phyloP scores from a whole-genome alignment of 2,113 vertebrate genomes.

The Condylura cristata region DNA sequence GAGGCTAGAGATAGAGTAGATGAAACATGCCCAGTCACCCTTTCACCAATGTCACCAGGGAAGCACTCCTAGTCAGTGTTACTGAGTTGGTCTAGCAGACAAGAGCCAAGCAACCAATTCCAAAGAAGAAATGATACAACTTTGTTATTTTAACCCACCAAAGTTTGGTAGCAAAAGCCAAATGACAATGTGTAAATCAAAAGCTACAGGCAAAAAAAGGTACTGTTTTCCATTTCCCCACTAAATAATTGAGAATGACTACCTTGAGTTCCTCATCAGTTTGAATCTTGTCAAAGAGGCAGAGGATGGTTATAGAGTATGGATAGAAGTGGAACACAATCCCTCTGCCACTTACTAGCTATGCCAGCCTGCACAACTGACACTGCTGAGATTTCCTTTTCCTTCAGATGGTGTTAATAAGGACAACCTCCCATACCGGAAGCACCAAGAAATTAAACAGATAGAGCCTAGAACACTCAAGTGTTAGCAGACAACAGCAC shows the following conservation, averaged over 20 bases:
- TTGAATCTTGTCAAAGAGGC: neutral
- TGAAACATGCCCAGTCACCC: neutral
- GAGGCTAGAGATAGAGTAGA: rapidly evolving
- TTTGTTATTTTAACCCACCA: neutral
- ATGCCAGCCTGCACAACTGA: neutral
- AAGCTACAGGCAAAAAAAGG: neutral
- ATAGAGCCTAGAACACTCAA: rapidly evolving
- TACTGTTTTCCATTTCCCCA: neutral
- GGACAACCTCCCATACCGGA: rapidly evolving
- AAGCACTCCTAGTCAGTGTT: neutral
- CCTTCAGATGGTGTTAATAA: neutral
- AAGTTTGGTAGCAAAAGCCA: neutral
- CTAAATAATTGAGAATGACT: rapidly evolving
- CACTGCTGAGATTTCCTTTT: neutral
- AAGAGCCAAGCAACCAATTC: neutral
- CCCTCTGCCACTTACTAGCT: rapidly evolving
- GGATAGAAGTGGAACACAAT: rapidly evolving
- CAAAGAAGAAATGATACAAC: rapidly evolving
- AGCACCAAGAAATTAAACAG: neutral
- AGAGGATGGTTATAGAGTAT: neutral
- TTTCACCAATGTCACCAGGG: neutral
- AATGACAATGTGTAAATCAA: neutral
- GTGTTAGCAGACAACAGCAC: rapidly evolving
- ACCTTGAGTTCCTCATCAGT: no score
- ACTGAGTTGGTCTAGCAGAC: no score